A percentile compares a stretch with the other conserved stretches of the same genome.
phyloP scores from a whole-genome alignment of 2,888 invertebrate genomes.

The Pachliopta kotzebuea region DNA sequence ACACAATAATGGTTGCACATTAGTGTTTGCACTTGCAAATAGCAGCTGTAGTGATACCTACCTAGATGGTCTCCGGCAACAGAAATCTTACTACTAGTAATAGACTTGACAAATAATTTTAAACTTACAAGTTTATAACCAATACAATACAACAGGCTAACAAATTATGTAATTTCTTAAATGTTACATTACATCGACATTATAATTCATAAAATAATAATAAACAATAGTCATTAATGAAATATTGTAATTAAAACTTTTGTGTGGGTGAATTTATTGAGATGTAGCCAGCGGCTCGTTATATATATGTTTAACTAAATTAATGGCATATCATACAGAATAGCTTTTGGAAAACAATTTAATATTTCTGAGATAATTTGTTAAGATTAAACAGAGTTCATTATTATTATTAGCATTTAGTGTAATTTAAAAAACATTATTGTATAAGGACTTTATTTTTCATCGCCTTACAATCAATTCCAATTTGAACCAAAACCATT shows the following conservation, averaged over 20 bases:
- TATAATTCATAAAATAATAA: background rate
- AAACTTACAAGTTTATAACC: background rate
- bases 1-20: too few species aligned
- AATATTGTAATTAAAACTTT: slow-evolving; percentile 7
- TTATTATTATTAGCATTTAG: slow-evolving; percentile 2
- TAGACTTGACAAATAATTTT: slow-evolving; percentile 1
- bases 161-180: background rate
- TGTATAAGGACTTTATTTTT: slow-evolving; percentile 1
- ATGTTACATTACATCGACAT: background rate
- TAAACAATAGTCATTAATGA: slow-evolving; percentile 1
- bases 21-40: too few species aligned
- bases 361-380: slow-evolving; percentile 1
- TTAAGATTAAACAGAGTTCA: slow-evolving; percentile 7
- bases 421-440: background rate
- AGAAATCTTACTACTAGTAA: too few species aligned
- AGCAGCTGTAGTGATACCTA: too few species aligned
- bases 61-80: too few species aligned
- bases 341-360: background rate
- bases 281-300: background rate
- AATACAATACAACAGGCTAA: background rate
- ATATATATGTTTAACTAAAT: slow-evolving; percentile 13
- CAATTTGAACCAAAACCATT: too few species aligned
- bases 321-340: slow-evolving; percentile 10
- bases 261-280: slow-evolving; percentile 12
- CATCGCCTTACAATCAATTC: too few species aligned